These are phyloP conservation scores for Agrotis clavis DNA, from an alignment of 2,888 invertebrate genomes.

Conservation along the genomic window DNA sequence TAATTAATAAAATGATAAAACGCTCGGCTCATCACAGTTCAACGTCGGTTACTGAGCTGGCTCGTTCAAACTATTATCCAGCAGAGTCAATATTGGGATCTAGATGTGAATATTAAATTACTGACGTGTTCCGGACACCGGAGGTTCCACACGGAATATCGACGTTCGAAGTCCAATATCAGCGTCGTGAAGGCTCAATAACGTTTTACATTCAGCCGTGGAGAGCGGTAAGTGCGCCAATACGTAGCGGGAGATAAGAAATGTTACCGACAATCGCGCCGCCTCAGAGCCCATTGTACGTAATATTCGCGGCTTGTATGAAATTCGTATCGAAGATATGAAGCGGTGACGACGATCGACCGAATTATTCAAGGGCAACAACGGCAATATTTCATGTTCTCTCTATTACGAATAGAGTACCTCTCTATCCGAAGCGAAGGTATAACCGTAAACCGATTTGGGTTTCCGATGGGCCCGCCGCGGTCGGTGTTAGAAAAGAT, in stretches of 20 bases:
- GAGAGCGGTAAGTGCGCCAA: constrained; percentile 80
- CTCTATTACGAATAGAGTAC: constrained; percentile 59
- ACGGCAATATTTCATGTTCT: constrained; percentile 68
- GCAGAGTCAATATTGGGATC: constrained; percentile 65
- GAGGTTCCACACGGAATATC: constrained; percentile 72
- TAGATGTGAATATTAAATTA: constrained; percentile 79
- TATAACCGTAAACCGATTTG: constrained; percentile 64
- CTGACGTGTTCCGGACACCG: constrained; percentile 68
- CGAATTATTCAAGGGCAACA: constrained; percentile 72
- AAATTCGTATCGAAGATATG: constrained; percentile 75
- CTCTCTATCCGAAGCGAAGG: constrained; percentile 54
- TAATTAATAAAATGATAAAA: constrained; percentile 48
- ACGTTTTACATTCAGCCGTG: constrained; percentile 80
- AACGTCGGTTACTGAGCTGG: constrained; percentile 38
- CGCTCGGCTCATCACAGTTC: constrained; percentile 21
- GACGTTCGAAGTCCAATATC: constrained; percentile 80
- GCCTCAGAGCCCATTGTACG: constrained; percentile 75
- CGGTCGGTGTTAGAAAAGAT: constrained; percentile 63
- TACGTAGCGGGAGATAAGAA: constrained; percentile 82
- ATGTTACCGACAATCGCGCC: constrained; percentile 79
- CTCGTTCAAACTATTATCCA: constrained; percentile 53
- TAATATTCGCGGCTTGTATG: constrained; percentile 75
- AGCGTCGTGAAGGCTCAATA: constrained; percentile 79
- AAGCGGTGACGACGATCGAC: constrained; percentile 59
- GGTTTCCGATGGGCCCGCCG: constrained; percentile 60